These are phyloP conservation scores for Thysanoteuthis rhombus DNA, from an alignment of 2,888 invertebrate species.

Conservation along the genomic window DNA sequence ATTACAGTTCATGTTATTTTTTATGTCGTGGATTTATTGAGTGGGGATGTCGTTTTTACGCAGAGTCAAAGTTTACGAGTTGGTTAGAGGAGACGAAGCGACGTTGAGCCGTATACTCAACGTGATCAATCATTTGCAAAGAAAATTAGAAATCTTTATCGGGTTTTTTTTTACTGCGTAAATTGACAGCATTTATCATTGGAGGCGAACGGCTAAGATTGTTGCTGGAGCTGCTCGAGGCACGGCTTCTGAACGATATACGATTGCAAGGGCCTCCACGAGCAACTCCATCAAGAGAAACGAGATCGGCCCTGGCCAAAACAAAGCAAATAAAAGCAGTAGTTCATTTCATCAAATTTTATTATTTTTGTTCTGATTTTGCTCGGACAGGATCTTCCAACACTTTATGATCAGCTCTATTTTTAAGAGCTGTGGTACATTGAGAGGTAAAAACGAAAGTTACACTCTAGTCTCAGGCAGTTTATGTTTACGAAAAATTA, in stretches of 20 bases:
- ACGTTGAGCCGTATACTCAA: neutral
- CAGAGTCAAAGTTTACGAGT: neutral
- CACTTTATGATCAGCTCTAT: too few relatives aligned
- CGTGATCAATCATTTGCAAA: neutral
- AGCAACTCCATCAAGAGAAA: neutral
- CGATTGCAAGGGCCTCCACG: neutral
- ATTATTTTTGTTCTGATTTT: neutral
- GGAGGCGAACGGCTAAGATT: neutral
- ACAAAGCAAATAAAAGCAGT: neutral
- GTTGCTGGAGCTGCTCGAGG: neutral
- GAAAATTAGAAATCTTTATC: neutral
- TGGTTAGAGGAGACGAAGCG: neutral
- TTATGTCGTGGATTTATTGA: neutral
- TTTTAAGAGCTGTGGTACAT: too few relatives aligned
- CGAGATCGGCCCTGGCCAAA: neutral
- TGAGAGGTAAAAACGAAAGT: too few relatives aligned
- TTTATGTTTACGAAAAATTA: too few relatives aligned
- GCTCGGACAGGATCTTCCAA: too few relatives aligned
- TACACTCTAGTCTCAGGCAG: too few relatives aligned
- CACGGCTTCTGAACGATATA: neutral
- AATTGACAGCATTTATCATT: neutral
- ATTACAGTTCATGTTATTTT: neutral
- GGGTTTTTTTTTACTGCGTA: neutral
- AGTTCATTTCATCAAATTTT: neutral
- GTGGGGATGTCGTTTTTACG: neutral